These are phyloP conservation scores for Rhizomys pruinosus DNA, from an alignment of 2,113 vertebrate genomes.

Conservation along the genomic window DNA sequence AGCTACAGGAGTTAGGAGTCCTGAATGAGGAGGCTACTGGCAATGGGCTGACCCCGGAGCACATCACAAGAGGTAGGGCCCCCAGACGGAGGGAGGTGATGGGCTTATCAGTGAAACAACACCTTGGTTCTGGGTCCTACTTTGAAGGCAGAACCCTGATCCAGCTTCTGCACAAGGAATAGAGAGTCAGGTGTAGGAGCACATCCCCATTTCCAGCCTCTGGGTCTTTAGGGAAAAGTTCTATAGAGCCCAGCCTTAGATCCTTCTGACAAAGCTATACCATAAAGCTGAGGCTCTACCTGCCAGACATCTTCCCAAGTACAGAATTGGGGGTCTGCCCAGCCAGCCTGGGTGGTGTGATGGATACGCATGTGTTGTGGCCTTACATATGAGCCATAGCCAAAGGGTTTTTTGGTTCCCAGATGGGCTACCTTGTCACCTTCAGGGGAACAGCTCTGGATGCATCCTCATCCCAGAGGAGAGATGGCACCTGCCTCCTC, in stretches of 20 bases:
- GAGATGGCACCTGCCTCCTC: too few relatives aligned
- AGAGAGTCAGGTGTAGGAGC: too few relatives aligned
- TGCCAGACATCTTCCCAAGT: rapidly evolving
- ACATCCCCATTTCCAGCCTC: background rate
- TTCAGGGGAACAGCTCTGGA: background rate
- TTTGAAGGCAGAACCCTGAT: background rate
- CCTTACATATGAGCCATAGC: background rate
- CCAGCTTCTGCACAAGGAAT: background rate
- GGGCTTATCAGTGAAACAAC: background rate
- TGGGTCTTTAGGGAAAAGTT: background rate
- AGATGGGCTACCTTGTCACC: rapidly evolving
- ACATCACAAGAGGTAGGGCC: slow-evolving; percentile 54
- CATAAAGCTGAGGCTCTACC: rapidly evolving
- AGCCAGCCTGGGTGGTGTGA: rapidly evolving
- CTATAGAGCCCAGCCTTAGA: background rate
- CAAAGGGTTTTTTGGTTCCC: rapidly evolving
- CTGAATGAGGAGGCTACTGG: background rate
- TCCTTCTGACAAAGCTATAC: background rate
- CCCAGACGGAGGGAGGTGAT: background rate
- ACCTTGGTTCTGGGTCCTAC: background rate
- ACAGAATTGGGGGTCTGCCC: rapidly evolving
- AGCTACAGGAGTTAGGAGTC: background rate
- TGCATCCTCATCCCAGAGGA: background rate
- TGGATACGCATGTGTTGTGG: rapidly evolving
- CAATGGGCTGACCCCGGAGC: background rate